These are phyloP conservation scores for Pterophyllum scalare DNA, from an alignment of 2,113 vertebrate species.

Conservation along the genomic window DNA sequence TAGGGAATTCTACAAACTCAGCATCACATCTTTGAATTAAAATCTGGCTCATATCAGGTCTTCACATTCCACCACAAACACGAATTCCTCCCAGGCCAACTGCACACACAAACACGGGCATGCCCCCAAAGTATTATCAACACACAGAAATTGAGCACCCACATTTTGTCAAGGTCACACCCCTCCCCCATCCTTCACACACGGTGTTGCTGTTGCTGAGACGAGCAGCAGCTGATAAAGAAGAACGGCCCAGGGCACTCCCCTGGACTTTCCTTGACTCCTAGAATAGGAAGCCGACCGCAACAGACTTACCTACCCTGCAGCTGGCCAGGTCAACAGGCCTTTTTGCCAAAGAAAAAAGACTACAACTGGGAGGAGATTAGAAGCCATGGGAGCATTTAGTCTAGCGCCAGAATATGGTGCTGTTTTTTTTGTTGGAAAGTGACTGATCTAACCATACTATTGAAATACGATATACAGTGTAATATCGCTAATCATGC, in stretches of 20 bases:
- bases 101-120: not conserved
- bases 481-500: not conserved
- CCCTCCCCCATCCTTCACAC: conserved; percentile 8
- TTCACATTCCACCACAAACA: not conserved
- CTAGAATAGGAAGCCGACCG: conserved; percentile 24
- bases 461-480: not conserved
- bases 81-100: not conserved
- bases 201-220: conserved; percentile 47
- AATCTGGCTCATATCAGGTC: not conserved
- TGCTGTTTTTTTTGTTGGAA: not conserved
- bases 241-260: conserved; percentile 55
- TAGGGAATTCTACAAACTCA: not conserved
- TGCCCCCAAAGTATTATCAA: not conserved
- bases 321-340: conserved; percentile 22
- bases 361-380: conserved; percentile 34
- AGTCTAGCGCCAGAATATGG: conserved; percentile 6
- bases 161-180: conserved; percentile 52
- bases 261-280: conserved; percentile 68
- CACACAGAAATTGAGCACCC: not conserved
- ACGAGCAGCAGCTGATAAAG: conserved; percentile 62
- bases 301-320: conserved; percentile 49
- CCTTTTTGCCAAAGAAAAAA: conserved; percentile 26
- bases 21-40: not conserved
- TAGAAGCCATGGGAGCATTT: conserved; percentile 13
- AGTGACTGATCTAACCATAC: not conserved